phyloP scores from a whole-genome alignment of 1,140 invertebrate species.

The Saccostrea cuccullata region DNA sequence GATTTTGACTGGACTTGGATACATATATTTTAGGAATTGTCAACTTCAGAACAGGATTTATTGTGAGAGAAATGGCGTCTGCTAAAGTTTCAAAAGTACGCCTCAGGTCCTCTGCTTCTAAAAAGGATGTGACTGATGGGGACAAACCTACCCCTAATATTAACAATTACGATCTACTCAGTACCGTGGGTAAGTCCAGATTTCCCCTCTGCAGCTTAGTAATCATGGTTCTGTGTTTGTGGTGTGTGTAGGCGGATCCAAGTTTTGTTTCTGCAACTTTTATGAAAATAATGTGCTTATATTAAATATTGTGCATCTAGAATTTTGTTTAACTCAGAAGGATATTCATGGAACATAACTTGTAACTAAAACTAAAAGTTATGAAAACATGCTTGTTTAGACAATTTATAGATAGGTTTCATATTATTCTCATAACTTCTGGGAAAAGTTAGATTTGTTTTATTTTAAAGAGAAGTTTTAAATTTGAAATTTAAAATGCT shows the following conservation, averaged over 20 bases:
- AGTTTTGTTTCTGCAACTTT: not conserved
- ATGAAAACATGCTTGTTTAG: too few species aligned
- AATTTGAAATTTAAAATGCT: too few species aligned
- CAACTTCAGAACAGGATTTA: constrained; percentile 4
- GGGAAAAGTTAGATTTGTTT: too few species aligned
- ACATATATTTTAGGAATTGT: not conserved
- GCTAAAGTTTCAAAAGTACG: constrained; percentile 17
- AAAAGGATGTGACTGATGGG: not conserved
- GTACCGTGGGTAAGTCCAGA: not conserved
- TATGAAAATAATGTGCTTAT: too few species aligned
- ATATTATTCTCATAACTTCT: too few species aligned
- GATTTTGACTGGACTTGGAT: constrained; percentile 2
- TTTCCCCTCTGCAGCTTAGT: not conserved
- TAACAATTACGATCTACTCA: not conserved
- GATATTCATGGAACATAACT: too few species aligned
- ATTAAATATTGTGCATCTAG: too few species aligned
- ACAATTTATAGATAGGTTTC: too few species aligned
- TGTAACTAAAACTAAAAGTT: too few species aligned
- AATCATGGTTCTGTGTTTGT: not conserved
- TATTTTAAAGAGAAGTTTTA: too few species aligned
- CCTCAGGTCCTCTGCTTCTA: not conserved
- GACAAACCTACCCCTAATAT: constrained; percentile 19
- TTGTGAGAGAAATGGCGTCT: not conserved
- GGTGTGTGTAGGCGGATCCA: not conserved
- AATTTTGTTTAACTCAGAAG: too few species aligned